Conservation (phyloP, 1,140 invertebrate genomes). For the Spodoptera frugiperda region DNA sequence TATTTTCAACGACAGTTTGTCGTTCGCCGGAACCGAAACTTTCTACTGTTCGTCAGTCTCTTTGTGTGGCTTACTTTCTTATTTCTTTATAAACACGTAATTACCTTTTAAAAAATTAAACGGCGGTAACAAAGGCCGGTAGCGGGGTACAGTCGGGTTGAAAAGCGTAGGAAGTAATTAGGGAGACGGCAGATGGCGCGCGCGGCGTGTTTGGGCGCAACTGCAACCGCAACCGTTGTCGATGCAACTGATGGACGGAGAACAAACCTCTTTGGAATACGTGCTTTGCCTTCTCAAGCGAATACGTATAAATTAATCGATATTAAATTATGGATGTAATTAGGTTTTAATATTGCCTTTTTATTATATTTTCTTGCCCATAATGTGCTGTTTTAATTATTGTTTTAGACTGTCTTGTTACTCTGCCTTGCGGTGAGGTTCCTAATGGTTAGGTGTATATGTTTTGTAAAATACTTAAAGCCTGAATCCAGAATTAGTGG, state of each 20-base stretch:
- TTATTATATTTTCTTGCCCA: too few species aligned
- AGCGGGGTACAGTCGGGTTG: constrained; percentile 57
- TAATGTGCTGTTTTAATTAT: too few species aligned
- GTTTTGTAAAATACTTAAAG: too few species aligned
- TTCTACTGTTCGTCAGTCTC: constrained; percentile 65
- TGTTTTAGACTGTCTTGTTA: too few species aligned
- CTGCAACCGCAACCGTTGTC: constrained; percentile 67
- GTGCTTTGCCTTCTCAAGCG: constrained; percentile 19
- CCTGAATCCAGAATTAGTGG: too few species aligned
- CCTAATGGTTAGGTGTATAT: too few species aligned
- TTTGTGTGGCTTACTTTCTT: constrained; percentile 78
- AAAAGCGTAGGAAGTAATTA: constrained; percentile 83
- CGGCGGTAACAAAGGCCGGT: constrained; percentile 69
- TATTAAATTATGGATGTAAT: not conserved
- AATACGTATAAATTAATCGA: constrained; percentile 4
- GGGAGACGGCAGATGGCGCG: constrained; percentile 72
- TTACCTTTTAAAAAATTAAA: constrained; percentile 79
- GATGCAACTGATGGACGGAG: constrained; percentile 20
- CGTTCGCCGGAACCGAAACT: constrained; percentile 65
- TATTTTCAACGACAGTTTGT: constrained; percentile 72
- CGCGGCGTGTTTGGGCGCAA: constrained; percentile 50
- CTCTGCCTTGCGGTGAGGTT: too few species aligned
- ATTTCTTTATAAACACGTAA: constrained; percentile 76
- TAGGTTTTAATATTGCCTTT: not conserved
- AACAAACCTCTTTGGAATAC: constrained; percentile 43